Percentiles rank a stretch among this genome's conserved stretches.
These are phyloP conservation scores for Griposia aprilina DNA, from an alignment of 2,888 invertebrate genomes.

Conservation along the genomic window DNA sequence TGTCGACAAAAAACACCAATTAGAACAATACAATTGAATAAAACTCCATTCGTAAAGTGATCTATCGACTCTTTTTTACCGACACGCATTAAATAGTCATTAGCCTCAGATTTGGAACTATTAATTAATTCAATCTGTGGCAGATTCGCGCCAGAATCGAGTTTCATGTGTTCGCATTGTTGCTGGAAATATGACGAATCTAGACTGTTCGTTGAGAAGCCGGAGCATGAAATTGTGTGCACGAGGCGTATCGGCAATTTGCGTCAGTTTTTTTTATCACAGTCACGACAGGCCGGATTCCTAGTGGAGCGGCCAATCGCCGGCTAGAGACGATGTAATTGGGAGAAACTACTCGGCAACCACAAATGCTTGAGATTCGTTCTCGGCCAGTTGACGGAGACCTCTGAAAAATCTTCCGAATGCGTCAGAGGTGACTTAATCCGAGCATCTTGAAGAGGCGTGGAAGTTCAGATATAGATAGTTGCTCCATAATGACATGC, in stretches of 20 bases:
- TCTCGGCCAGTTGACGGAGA: slow-evolving; percentile 78
- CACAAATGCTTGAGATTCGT: slow-evolving; percentile 87
- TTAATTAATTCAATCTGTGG: slow-evolving; percentile 80
- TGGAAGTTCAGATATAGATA: slow-evolving; percentile 75
- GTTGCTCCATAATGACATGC: slow-evolving; percentile 84
- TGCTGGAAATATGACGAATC: slow-evolving; percentile 87
- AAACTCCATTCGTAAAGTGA: slow-evolving; percentile 69
- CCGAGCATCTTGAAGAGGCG: slow-evolving; percentile 67
- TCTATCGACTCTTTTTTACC: slow-evolving; percentile 72
- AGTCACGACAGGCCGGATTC: slow-evolving; percentile 90
- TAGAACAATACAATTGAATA: slow-evolving; percentile 83
- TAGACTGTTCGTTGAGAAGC: slow-evolving; percentile 85
- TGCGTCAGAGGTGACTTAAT: slow-evolving; percentile 61
- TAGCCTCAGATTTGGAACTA: slow-evolving; percentile 77
- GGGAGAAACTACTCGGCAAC: slow-evolving; percentile 89
- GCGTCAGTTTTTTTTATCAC: slow-evolving; percentile 90
- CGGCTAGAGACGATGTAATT: slow-evolving; percentile 89
- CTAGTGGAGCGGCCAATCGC: slow-evolving; percentile 86
- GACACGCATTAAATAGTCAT: slow-evolving; percentile 81
- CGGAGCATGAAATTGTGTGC: slow-evolving; percentile 90
- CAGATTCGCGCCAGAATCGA: slow-evolving; percentile 69
- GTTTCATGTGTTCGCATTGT: slow-evolving; percentile 74
- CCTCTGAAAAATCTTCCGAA: slow-evolving; percentile 74
- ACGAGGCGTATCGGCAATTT: slow-evolving; percentile 90
- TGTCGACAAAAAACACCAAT: slow-evolving; percentile 79